Evolutionary conservation across 2,888 invertebrate species (phyloP), one percentile per base, ranked within the genome.

Genomic region (Athalia circularis): DNA sequence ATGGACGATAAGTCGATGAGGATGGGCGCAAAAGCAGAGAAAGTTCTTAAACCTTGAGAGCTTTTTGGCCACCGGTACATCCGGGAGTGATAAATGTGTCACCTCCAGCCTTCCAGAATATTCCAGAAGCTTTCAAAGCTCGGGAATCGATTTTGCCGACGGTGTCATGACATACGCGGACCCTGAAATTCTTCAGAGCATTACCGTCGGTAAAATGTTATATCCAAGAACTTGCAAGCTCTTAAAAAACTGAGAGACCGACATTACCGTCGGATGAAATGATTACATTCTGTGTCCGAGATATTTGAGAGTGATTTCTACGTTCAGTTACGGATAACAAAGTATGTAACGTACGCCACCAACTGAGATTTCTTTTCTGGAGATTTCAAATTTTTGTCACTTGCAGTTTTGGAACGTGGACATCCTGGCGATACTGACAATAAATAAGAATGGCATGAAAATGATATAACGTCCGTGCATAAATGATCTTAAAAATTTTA

Each of bases 181-280:
- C 29, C 11, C 52, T 4, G 11, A 45, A 59, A 47, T 13, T 59
- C 4, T 57, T 45, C 43, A 57, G 5, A 29, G 29, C 29, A 2
- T 29, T 29, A 29, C 29, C 13, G 70, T 70, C 57, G 72, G 72
- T 72, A 72, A 72, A 47, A 47, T 45, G 29, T 7, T 59, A 7
- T 57, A 4, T 57, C 15, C 3, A 1, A 8, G 5, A 59, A 15
- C 72, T 72, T 68, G 54, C 68, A 68, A 68, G 68, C 68, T 43
- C 8, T 54, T 54, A 0, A 1, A 54, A 5, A 52, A 29, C 11
- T n/a, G 6, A 7, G 68, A 68, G 29, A 15, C 68, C 68, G 54
- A 54, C 15, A 29, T 68, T 68, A 68, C 68, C 68, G 43, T 43
- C 68, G 29, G 15, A 54, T 29, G 11, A 54, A n/a, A 11, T 11